Base-by-base conservation (phyloP, 2,797 vertebrate species). In the Microtus californicus region DNA sequence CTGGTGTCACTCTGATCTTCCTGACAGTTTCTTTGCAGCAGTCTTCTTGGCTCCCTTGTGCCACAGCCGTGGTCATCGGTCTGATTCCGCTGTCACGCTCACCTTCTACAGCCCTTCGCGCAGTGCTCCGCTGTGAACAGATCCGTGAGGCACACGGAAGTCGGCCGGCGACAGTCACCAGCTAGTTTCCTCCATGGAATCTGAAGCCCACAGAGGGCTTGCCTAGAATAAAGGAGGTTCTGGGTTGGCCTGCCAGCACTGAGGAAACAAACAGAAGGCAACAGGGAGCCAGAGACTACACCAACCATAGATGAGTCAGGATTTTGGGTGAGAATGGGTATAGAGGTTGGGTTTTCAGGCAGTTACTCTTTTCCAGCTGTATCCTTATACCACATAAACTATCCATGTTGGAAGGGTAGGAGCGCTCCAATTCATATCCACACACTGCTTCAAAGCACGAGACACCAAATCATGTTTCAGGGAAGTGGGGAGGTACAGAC, bases 91-190 rank as follows among this genome's bases (percentile, higher is more conserved):
- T 29, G 6, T 40, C 48, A 87, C 13, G 21, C 34, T 29, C 59
- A 51, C 56, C 37, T 40, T 76, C 81, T 67, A 2, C n/a, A 80
- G 43, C 15, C 45, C 13, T 89, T 54, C 76, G 6, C 76, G 69
- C 21, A 67, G 45, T 21, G 51, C 5, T 86, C 87, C 69, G 69
- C 27, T 67, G 89, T 88, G 77, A 86, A 82, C 5, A 94, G 73
- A 77, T 25, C 54, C 27, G 67, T 54, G 69, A 96, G 21, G 34
- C 27, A 27, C 90, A 31, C 29, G 93, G 74, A 96, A 87, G 71
- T 61, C 80, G 78, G 51, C 61, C 40, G 61, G 34, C 6, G 59
- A 54, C 27, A 51, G 43, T 81, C 74, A 14, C 87, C 29, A 91
- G 67, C 48, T 23, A 78, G 27, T 77, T 89, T 85, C 25, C 56